Evolutionary conservation across 1,140 invertebrate genomes (phyloP).

Genomic region (Eurytemora carolleeae): DNA sequence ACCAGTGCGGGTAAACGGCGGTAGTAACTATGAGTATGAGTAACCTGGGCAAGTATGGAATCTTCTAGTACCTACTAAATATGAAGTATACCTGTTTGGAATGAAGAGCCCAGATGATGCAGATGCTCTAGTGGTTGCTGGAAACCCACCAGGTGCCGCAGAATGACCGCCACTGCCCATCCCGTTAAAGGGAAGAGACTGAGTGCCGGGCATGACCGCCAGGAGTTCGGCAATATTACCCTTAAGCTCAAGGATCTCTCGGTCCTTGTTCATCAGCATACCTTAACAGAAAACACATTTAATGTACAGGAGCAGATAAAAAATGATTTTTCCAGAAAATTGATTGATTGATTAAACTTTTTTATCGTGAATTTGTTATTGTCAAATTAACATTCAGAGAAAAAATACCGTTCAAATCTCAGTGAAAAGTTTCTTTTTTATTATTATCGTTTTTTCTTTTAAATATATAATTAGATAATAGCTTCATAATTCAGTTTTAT

Average conservation of each 20-base stretch:
- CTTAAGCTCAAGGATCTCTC: constrained; percentile 74
- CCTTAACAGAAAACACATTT: constrained; percentile 30
- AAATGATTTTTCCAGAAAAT: background rate
- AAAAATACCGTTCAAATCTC: no score
- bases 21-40: no score
- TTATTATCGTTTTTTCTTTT: no score
- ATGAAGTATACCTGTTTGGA: constrained; percentile 1
- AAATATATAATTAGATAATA: no score
- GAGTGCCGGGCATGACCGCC: constrained; percentile 55
- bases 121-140: background rate
- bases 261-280: constrained; percentile 55
- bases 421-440: no score
- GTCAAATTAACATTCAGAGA: no score
- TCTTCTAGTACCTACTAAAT: no score
- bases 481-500: no score
- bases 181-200: constrained; percentile 12
- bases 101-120: background rate
- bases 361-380: background rate
- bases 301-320: background rate
- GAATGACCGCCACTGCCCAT: background rate
- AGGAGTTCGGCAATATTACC: constrained; percentile 71
- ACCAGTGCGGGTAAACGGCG: no score
- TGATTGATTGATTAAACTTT: background rate
- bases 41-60: no score
- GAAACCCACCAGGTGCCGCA: background rate